Evolutionary conservation across 2,113 vertebrate genomes (phyloP).

Genomic region (Poeciliopsis prolifica): DNA sequence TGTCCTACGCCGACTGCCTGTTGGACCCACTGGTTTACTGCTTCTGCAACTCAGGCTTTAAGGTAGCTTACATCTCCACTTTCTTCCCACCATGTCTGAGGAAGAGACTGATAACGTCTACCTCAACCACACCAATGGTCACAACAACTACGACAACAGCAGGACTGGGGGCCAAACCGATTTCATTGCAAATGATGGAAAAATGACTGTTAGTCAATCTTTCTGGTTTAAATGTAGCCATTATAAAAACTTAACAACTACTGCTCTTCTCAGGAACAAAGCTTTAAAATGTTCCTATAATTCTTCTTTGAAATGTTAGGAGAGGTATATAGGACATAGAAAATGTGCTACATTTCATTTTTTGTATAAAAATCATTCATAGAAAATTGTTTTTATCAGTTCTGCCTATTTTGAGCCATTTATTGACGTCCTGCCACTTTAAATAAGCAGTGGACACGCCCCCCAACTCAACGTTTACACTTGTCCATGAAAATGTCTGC

Average conservation of each 20-base stretch:
- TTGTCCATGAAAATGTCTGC: no score
- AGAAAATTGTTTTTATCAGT: no score
- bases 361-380: no score
- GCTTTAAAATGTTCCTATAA: not conserved
- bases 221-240: not conserved
- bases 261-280: not conserved
- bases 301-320: no score
- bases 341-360: no score
- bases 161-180: not conserved
- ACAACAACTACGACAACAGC: not conserved
- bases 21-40: slow-evolving; percentile 83
- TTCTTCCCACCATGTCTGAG: slow-evolving; percentile 51
- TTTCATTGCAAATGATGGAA: not conserved
- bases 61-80: slow-evolving; percentile 55
- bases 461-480: no score
- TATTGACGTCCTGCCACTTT: no score
- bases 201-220: slow-evolving; percentile 13
- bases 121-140: not conserved
- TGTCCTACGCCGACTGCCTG: slow-evolving; percentile 82
- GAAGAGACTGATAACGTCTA: not conserved
- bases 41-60: slow-evolving; percentile 81
- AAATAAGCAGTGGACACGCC: no score
- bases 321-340: no score
- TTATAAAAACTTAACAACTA: not conserved
- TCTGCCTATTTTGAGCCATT: no score